phyloP scores from a whole-genome alignment of 2,113 vertebrate genomes.

The Sialia sialis region DNA sequence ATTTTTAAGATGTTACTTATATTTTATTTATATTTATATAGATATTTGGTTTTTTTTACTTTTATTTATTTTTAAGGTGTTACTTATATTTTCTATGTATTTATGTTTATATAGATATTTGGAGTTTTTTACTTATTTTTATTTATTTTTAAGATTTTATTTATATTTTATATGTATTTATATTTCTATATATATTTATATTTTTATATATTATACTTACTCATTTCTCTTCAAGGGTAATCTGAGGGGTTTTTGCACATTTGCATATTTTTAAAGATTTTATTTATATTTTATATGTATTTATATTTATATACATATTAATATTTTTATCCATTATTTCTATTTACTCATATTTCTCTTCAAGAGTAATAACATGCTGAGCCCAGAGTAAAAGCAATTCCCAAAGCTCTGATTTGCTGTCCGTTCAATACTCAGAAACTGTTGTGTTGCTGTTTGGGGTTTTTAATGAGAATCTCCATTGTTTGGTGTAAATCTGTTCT shows the following conservation, averaged over 20 bases:
- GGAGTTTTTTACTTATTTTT: too few relatives aligned
- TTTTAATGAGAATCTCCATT: neutral
- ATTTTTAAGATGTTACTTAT: too few relatives aligned
- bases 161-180: accelerated
- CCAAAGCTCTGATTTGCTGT: neutral
- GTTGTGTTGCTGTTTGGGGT: neutral
- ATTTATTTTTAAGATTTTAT: accelerated
- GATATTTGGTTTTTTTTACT: too few relatives aligned
- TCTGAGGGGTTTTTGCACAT: too few relatives aligned
- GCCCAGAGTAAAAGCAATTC: neutral
- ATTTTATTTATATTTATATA: too few relatives aligned
- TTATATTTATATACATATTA: too few relatives aligned
- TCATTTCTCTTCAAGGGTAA: neutral
- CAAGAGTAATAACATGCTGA: neutral
- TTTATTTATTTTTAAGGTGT: too few relatives aligned
- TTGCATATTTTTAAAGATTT: neutral
- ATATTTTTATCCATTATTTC: too few relatives aligned
- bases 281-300: accelerated
- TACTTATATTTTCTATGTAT: too few relatives aligned
- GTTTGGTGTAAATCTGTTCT: neutral
- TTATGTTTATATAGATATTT: too few relatives aligned
- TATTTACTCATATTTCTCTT: neutral
- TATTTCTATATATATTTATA: too few relatives aligned
- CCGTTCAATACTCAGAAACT: neutral
- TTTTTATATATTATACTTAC: neutral